Conservation (phyloP, 2,888 invertebrate species). For the Ennomos quercinarius region DNA sequence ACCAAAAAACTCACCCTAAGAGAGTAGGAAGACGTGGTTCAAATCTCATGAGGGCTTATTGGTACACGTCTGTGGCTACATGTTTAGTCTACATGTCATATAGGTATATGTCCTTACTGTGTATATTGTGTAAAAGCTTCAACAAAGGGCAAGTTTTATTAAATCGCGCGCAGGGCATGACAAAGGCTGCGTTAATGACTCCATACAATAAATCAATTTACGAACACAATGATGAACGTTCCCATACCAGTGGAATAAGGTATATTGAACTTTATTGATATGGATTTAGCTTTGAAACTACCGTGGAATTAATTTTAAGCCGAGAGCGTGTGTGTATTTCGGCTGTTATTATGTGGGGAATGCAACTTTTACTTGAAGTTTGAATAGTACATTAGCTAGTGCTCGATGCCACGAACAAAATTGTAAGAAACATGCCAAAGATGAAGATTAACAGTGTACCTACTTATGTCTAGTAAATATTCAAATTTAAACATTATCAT, state of each 20-base stretch:
- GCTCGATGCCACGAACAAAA: too few species aligned
- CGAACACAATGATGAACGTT: constrained; percentile 49
- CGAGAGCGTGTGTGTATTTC: not conserved
- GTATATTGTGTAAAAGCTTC: constrained; percentile 2
- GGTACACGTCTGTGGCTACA: too few species aligned
- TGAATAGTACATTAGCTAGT: too few species aligned
- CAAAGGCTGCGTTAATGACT: constrained; percentile 61
- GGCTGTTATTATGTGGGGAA: constrained; percentile 1
- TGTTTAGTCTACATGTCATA: too few species aligned
- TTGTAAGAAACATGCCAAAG: too few species aligned
- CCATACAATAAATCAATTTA: constrained; percentile 62
- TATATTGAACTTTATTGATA: constrained; percentile 1
- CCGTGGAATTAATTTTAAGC: not conserved
- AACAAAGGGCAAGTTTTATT: constrained; percentile 46
- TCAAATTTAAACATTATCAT: too few species aligned
- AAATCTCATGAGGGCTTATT: too few species aligned
- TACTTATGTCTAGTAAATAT: too few species aligned
- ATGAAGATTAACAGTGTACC: too few species aligned
- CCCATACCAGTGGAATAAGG: constrained; percentile 11
- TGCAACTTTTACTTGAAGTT: not conserved
- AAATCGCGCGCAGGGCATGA: constrained; percentile 44
- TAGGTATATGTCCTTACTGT: constrained; percentile 10
- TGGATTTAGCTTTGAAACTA: not conserved
- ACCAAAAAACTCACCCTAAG: too few species aligned
- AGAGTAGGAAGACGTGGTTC: too few species aligned